Base-by-base conservation (phyloP, 2,888 invertebrate genomes). In the Masnerella sp. region DNA sequence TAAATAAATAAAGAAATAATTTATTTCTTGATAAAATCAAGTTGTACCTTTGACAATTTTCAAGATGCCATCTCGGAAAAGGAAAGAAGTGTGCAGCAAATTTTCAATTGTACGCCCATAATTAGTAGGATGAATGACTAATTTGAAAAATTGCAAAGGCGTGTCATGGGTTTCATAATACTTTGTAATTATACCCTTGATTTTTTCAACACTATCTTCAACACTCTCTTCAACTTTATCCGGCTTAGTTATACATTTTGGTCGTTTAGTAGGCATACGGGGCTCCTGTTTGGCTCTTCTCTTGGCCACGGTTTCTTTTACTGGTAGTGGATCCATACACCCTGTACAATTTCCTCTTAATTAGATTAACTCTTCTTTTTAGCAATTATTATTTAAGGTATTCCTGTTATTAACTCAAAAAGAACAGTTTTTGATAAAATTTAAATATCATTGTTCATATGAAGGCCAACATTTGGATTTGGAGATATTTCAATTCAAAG, bases 91-190 rank as follows among this genome's bases (percentile, higher is more conserved):
- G 78, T 92, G 89, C 85, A 92, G 90, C 36, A 92, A 89, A 80
- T 93, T 92, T 87, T 92, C 91, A 0, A 93, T 88, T 20, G 91
- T 91, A 54, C 88, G 87, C 0, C 89, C 87, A 88, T 91, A 93
- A 85, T 90, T 89, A 22, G 81, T 80, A 0, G 92, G 92, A 83
- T 93, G 90, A 65, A 92, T 82, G 12, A 91, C 89, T 7, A 90
- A 83, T 78, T 90, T 88, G 85, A 90, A 92, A 83, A 91, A 92
- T 77, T 89, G 89, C 2, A 92, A 84, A 0, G 91, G 89, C 22
- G 84, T 65, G 1, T 79, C 65, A 70, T 88, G 88, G 1, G 82
- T 82, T 38, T 87, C 87, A 81, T 88, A 90, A 49, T 87, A 84
- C 32, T 88, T 84, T 0, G 61, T 82, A 20, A 92, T 85, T 67